Evolutionary conservation across 2,888 invertebrate species (phyloP).

Genomic region (Zhuqinia jingwanae): DNA sequence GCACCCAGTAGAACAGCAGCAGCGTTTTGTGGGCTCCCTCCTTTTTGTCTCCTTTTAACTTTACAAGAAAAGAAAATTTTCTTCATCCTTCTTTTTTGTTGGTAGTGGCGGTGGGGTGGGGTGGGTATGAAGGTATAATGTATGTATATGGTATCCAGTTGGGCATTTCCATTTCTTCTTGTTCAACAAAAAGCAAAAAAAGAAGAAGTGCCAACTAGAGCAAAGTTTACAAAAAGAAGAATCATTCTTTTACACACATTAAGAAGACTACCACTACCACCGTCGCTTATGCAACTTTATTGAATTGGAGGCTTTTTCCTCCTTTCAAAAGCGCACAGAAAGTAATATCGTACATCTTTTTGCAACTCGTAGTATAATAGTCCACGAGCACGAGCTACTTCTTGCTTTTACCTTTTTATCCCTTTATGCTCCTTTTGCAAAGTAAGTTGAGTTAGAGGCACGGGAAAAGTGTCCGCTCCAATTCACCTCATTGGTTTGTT

Average conservation of each 20-base stretch:
- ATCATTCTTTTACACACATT: not conserved
- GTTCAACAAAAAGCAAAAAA: constrained; percentile 13
- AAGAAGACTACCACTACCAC: too few relatives aligned
- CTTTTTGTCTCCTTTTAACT: not conserved
- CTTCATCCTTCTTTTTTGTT: constrained; percentile 49
- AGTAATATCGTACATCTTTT: constrained; percentile 23
- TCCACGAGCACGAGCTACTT: not conserved
- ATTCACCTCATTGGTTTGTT: constrained; percentile 72
- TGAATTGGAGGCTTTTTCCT: too few relatives aligned
- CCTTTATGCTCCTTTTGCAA: constrained; percentile 30
- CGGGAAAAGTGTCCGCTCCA: constrained; percentile 67
- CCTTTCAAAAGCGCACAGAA: too few relatives aligned
- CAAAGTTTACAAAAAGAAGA: constrained; percentile 38
- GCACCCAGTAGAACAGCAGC: constrained; percentile 14
- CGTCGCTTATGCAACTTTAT: too few relatives aligned
- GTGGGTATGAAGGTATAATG: too few relatives aligned
- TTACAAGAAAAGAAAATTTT: constrained; percentile 25
- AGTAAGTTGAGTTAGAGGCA: constrained; percentile 30
- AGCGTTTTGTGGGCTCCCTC: not conserved
- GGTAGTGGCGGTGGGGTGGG: constrained; percentile 25
- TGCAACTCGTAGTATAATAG: not conserved
- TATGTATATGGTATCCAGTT: constrained; percentile 10
- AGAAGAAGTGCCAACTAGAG: constrained; percentile 33
- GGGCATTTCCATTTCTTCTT: constrained; percentile 18
- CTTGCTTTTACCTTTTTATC: constrained; percentile 47